Conservation (phyloP, 2,113 vertebrate genomes). For the Leiothrix lutea region DNA sequence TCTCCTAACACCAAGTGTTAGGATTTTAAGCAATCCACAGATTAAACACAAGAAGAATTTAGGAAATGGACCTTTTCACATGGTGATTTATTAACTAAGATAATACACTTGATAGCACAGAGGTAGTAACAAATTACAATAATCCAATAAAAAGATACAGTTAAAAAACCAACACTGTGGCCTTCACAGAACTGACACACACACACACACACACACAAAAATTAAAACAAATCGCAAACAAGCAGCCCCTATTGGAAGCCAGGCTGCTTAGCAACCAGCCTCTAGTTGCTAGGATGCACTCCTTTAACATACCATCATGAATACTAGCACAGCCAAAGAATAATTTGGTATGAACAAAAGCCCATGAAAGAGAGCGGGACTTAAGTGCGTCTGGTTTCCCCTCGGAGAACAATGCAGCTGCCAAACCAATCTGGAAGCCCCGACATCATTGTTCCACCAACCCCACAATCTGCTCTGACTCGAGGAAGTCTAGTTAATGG, state of each 20-base stretch:
- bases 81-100: conserved; percentile 73
- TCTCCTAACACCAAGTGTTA: conserved; percentile 33
- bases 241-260: conserved; percentile 79
- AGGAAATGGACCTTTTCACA: conserved; percentile 56
- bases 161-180: conserved; percentile 67
- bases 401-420: conserved; percentile 89
- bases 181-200: conserved; percentile 53
- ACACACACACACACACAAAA: background rate
- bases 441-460: conserved; percentile 86
- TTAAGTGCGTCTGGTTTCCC: conserved; percentile 90
- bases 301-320: conserved; percentile 88
- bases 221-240: conserved; percentile 68
- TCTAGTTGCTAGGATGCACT: conserved; percentile 91
- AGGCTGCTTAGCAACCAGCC: conserved; percentile 86
- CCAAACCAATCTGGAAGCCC: conserved; percentile 89
- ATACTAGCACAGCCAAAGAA: conserved; percentile 89
- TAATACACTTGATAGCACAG: conserved; percentile 63
- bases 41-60: conserved; percentile 47
- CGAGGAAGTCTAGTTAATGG: conserved; percentile 80
- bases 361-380: conserved; percentile 77
- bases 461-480: conserved; percentile 82
- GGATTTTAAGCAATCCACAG: conserved; percentile 34
- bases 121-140: conserved; percentile 67
- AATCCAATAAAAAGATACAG: conserved; percentile 73
- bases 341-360: conserved; percentile 92